Percentiles rank a stretch among this genome's conserved stretches.
Conservation (phyloP, 2,797 vertebrate genomes). For the Typhlichthys subterraneus region DNA sequence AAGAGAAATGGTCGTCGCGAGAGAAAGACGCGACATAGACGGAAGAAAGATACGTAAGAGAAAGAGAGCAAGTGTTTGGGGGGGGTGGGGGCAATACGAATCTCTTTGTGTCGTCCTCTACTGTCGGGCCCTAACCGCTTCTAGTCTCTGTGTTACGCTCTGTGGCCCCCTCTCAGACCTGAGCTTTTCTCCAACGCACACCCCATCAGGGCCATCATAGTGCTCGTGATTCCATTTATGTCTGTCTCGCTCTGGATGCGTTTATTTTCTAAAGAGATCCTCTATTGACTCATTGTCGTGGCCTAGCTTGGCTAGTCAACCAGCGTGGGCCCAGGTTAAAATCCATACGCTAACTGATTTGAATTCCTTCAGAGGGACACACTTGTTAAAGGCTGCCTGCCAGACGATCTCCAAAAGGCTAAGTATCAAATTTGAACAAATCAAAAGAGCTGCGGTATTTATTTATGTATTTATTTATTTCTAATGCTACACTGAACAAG, state of each 20-base stretch:
- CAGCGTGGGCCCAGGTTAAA: constrained; percentile 62
- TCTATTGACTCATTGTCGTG: constrained; percentile 82
- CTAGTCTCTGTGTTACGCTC: constrained; percentile 79
- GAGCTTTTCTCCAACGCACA: constrained; percentile 71
- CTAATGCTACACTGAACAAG: constrained; percentile 21
- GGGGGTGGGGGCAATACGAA: constrained; percentile 60
- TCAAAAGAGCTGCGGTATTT: constrained; percentile 50
- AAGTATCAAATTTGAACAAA: constrained; percentile 62
- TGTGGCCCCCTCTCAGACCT: constrained; percentile 75
- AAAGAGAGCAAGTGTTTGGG: constrained; percentile 16
- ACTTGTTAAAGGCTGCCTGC: constrained; percentile 52
- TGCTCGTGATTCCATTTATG: constrained; percentile 77
- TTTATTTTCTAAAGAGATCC: constrained; percentile 81
- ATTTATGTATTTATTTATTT: constrained; percentile 32
- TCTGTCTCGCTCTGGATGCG: constrained; percentile 76
- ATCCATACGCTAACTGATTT: constrained; percentile 67
- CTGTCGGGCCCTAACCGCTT: constrained; percentile 73
- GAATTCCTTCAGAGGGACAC: constrained; percentile 56
- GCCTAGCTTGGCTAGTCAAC: constrained; percentile 74
- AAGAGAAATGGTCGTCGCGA: not conserved
- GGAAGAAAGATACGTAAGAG: not conserved
- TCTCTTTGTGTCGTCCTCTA: constrained; percentile 75
- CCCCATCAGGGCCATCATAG: constrained; percentile 70
- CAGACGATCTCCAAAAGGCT: constrained; percentile 46
- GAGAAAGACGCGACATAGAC: not conserved